These are phyloP conservation scores for Semaprochilodus insignis DNA, from an alignment of 2,797 vertebrate species.

Conservation along the genomic window DNA sequence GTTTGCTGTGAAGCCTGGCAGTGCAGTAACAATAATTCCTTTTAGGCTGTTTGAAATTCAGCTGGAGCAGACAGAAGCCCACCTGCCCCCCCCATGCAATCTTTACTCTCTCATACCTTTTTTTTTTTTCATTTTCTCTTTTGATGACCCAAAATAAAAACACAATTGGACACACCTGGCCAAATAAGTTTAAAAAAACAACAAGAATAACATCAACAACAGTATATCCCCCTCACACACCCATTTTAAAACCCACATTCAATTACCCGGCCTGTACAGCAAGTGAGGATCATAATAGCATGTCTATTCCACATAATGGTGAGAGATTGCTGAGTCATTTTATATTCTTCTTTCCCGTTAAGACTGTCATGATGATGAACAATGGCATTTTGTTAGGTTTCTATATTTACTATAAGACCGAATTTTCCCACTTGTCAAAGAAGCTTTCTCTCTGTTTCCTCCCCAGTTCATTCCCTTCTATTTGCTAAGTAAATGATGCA, in stretches of 20 bases:
- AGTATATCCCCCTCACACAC: background rate
- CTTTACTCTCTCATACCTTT: constrained; percentile 58
- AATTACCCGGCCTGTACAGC: background rate
- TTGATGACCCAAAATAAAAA: constrained; percentile 34
- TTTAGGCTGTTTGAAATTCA: constrained; percentile 63
- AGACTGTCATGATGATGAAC: constrained; percentile 12
- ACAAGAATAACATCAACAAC: background rate
- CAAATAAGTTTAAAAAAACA: constrained; percentile 19
- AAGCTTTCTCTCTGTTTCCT: background rate
- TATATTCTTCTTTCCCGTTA: constrained; percentile 8
- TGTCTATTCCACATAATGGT: background rate
- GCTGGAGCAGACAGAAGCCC: constrained; percentile 57
- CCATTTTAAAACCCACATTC: constrained; percentile 9
- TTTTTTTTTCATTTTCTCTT: constrained; percentile 64
- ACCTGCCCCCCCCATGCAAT: constrained; percentile 59
- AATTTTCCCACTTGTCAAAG: constrained; percentile 13
- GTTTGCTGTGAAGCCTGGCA: constrained; percentile 35
- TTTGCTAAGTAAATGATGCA: constrained; percentile 27
- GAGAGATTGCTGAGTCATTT: constrained; percentile 4
- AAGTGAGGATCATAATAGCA: background rate
- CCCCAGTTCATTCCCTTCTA: constrained; percentile 26
- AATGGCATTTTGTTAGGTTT: constrained; percentile 14
- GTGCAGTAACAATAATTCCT: constrained; percentile 32
- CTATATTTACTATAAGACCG: constrained; percentile 14
- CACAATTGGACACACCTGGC: constrained; percentile 27